phyloP scores from a whole-genome alignment of 2,888 invertebrate genomes.

The Hemistola chrysoprasaria region DNA sequence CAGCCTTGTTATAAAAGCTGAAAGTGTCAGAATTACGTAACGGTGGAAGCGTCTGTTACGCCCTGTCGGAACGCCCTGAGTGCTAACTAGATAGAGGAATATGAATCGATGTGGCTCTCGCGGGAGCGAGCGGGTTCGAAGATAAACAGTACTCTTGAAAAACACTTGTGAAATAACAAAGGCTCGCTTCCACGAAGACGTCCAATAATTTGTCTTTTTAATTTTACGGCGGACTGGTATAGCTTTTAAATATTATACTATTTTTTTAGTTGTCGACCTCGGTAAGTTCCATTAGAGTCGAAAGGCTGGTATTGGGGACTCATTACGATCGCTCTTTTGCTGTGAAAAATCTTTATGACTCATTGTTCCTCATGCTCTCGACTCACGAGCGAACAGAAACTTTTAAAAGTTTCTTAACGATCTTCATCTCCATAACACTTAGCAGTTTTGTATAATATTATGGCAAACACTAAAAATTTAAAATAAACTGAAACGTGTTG shows the following conservation, averaged over 20 bases:
- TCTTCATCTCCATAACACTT: slow-evolving; percentile 19
- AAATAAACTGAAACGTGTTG: slow-evolving; percentile 56
- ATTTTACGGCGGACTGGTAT: slow-evolving; percentile 79
- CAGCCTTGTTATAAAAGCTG: slow-evolving; percentile 76
- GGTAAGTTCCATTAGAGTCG: slow-evolving; percentile 69
- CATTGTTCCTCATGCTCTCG: slow-evolving; percentile 69
- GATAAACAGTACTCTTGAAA: slow-evolving; percentile 78
- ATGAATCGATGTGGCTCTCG: slow-evolving; percentile 53
- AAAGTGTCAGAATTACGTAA: slow-evolving; percentile 80
- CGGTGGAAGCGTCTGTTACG: slow-evolving; percentile 75
- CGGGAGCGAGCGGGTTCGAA: slow-evolving; percentile 57
- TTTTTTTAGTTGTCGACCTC: slow-evolving; percentile 66
- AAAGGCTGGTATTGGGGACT: slow-evolving; percentile 66
- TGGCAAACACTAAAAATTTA: slow-evolving; percentile 33
- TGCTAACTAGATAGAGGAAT: slow-evolving; percentile 75
- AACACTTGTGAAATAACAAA: slow-evolving; percentile 82
- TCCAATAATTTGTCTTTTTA: slow-evolving; percentile 83
- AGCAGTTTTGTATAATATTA: slow-evolving; percentile 9
- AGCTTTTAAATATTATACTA: slow-evolving; percentile 71
- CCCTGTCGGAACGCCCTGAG: slow-evolving; percentile 72
- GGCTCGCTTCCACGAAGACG: slow-evolving; percentile 79
- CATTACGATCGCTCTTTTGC: slow-evolving; percentile 62
- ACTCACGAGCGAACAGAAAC: slow-evolving; percentile 45
- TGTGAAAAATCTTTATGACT: slow-evolving; percentile 70
- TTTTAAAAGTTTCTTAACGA: slow-evolving; percentile 24